Conservation (phyloP, 2,797 vertebrate species). For the Merluccius polli region DNA sequence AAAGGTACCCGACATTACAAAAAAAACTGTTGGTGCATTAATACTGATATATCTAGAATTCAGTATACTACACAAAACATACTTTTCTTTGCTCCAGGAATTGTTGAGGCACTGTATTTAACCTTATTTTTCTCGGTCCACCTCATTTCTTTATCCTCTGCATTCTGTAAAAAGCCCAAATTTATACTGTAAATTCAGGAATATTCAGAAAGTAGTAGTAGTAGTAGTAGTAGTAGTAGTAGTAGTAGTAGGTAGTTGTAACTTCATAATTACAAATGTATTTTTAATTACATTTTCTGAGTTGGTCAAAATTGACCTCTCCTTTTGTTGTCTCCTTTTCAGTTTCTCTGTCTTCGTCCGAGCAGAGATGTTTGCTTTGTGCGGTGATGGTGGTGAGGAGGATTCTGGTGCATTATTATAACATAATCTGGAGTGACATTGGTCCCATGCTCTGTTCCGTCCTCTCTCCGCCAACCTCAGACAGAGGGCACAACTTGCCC, state of each 20-base stretch:
- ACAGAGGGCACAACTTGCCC: constrained; percentile 22
- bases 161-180: constrained; percentile 53
- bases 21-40: neutral
- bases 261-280: neutral
- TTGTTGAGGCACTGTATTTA: constrained; percentile 64
- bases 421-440: constrained; percentile 29
- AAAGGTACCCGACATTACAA: neutral
- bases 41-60: neutral
- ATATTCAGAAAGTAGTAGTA: neutral
- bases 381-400: constrained; percentile 4
- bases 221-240: no score
- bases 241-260: neutral
- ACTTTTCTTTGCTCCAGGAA: constrained; percentile 85
- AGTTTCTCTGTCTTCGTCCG: constrained; percentile 62
- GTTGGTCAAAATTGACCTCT: constrained; percentile 59
- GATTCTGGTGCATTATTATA: constrained; percentile 29
- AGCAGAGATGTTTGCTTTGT: constrained; percentile 5
- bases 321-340: constrained; percentile 55
- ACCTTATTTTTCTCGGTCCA: constrained; percentile 75
- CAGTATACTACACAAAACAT: neutral
- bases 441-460: constrained; percentile 18
- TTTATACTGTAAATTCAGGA: neutral
- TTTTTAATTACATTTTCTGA: constrained; percentile 38
- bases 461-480: constrained; percentile 30
- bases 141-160: constrained; percentile 42